Base-by-base conservation (phyloP, 2,113 vertebrate genomes). In the Trinectes maculatus region DNA sequence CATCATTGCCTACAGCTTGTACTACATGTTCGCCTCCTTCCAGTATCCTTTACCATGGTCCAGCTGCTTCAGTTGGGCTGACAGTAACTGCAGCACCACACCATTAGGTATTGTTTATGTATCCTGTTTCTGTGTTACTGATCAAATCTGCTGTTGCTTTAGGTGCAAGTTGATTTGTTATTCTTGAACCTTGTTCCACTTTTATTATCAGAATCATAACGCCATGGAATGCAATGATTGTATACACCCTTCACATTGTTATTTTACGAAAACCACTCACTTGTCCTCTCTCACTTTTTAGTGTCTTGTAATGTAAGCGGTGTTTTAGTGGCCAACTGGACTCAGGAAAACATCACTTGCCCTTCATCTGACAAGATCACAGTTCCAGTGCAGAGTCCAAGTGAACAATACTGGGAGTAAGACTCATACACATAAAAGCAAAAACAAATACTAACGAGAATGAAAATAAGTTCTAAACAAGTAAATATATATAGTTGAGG, bases 341-440 rank as follows among this genome's bases (percentile, higher is more conserved):
- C 92, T 0, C 93, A 92, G 56, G 88, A 73, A 33, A 82, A 93
- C 52, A 53, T 21, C 34, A 91, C 81, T 15, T 92, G 90, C 67
- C 18, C 71, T 46, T 22, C 24, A 16, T 43, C 68, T 1, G 21
- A 72, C 39, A 24, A 28, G 5, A 61, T 78, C 28, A 25, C 12
- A 29, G 53, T 83, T 68, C 62, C 83, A 48, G 84, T 90, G 24
- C 92, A 95, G 73, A 95, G 93, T 79, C 93, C 92, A 15, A 99
- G 93, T 59, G 96, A 98, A 61, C 94, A 94, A 39, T 99, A 96
- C 82, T 99, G 96, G 96, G 93, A 98, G 97, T 99, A 92, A 95
- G 96, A 92, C 34, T 40, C 44, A 42, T 57, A 60, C 47, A 26
- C n/a, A 53, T n/a, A 10, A 36, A 51, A 43, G 55, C 53, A 39